Evolutionary conservation across 2,797 vertebrate genomes (phyloP).

Genomic region (Melanotaenia pygmaea): DNA sequence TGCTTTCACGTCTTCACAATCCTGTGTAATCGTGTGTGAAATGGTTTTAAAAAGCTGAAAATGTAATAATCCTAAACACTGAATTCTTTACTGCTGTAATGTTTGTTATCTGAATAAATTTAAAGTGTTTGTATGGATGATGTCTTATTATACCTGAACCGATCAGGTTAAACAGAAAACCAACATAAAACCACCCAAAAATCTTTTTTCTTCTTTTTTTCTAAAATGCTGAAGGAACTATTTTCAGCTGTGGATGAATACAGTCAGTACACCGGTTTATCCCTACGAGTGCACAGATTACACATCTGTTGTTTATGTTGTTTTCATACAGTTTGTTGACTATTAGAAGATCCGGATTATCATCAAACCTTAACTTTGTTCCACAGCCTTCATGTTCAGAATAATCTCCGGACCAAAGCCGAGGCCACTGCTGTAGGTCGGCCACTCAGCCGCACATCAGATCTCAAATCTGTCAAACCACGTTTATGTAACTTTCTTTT

Average conservation of each 20-base stretch:
- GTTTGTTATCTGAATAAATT: too few species aligned
- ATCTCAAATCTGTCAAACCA: background rate
- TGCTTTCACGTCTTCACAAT: background rate
- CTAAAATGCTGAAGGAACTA: background rate
- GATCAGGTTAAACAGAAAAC: fast-evolving
- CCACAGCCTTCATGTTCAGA: background rate
- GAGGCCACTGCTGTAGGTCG: background rate
- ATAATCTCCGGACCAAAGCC: background rate
- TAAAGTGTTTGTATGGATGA: background rate
- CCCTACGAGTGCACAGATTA: too few species aligned
- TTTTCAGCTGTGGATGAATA: background rate
- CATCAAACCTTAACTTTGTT: background rate
- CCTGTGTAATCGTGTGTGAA: background rate
- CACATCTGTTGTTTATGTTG: background rate
- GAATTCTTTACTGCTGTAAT: background rate
- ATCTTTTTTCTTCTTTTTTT: too few species aligned
- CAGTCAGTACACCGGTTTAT: background rate
- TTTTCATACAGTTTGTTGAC: background rate
- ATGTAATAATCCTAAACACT: too few species aligned
- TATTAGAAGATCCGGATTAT: background rate
- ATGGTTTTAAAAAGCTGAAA: background rate
- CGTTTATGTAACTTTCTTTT: background rate
- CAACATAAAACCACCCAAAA: background rate
- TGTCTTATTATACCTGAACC: background rate
- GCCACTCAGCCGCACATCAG: background rate